Base-by-base conservation (phyloP, 2,113 vertebrate genomes). In the Misgurnus anguillicaudatus region DNA sequence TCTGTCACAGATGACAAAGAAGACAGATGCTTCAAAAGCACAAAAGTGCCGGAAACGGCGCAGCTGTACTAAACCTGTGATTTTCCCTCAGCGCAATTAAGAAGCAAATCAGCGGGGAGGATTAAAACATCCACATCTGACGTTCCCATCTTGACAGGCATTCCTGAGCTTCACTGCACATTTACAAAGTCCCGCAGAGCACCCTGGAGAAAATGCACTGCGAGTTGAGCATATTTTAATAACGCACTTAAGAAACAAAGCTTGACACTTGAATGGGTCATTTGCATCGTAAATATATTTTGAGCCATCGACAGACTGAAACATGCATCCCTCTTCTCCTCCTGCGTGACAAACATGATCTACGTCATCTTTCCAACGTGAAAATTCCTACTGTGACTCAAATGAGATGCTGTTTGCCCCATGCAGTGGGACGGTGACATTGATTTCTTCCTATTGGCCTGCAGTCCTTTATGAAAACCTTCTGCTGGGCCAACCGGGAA, bases 11-110 rank as follows among this genome's bases (percentile, higher is more conserved):
- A 64, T 79, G 64, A 83, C 64, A 48, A 57, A 16, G 55, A 73
- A 77, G 53, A 14, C 39, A 73, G 45, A 62, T 11, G 11, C n/a
- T 9, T 63, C 45, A 45, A 61, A 75, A 78, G 78, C 78, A 53
- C 19, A 75, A 75, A 76, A 63, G 61, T n/a, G 63, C 75, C 73
- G 63, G 24, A 45, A 69, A 80, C 55, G 53, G 53, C 60, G 19
- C n/a, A 31, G 7, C 21, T 38, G 58, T 64, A 64, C 72, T 31
- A 75, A 79, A 79, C 72, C 58, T 74, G 78, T 68, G 72, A 68
- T 69, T 80, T 74, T 78, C 76, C 39, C 79, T 65, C 57, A 24
- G 48, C n/a, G 81, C 63, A 80, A 81, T 85, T 83, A 85, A 79
- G 66, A 81, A 36, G 48, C 61, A 78, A 81, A 83, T 84, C 67